phyloP scores from a whole-genome alignment of 2,888 invertebrate species.

The Disparrhopalites patrizii region DNA sequence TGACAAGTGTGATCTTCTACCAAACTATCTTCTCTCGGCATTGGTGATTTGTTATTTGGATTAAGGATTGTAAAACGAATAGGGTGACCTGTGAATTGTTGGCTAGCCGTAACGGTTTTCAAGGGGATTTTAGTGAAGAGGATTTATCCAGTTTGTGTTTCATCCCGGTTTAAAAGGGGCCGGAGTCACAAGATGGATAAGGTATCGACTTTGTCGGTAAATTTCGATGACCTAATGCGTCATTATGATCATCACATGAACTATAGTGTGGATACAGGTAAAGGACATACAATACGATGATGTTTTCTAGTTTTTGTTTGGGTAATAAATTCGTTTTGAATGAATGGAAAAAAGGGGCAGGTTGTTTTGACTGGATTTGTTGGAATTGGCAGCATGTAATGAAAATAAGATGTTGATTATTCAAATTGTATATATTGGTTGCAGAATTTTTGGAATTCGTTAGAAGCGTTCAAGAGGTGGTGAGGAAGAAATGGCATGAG shows the following conservation, averaged over 20 bases:
- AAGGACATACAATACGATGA: constrained; percentile 8
- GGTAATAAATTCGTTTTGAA: neutral
- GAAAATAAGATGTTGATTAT: neutral
- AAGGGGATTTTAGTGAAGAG: too few species aligned
- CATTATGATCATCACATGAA: constrained; percentile 51
- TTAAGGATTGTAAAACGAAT: too few species aligned
- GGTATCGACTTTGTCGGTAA: constrained; percentile 50
- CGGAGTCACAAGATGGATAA: neutral
- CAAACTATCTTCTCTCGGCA: too few species aligned
- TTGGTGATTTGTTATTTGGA: too few species aligned
- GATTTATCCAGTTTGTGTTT: too few species aligned
- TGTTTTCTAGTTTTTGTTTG: neutral
- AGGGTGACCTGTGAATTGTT: too few species aligned
- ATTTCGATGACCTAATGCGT: constrained; percentile 53
- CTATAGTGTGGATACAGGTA: constrained; percentile 52
- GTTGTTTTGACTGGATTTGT: neutral
- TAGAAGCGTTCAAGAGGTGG: constrained; percentile 64
- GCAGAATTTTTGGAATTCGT: constrained; percentile 71
- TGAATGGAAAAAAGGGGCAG: neutral
- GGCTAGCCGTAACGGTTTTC: too few species aligned
- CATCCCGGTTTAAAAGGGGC: too few species aligned
- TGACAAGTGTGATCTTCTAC: too few species aligned
- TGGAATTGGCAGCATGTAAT: neutral
- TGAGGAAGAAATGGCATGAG: constrained; percentile 65
- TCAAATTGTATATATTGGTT: constrained; percentile 22